Evolutionary conservation across 2,113 vertebrate genomes (phyloP).

Genomic region (Dissostichus mawsoni): DNA sequence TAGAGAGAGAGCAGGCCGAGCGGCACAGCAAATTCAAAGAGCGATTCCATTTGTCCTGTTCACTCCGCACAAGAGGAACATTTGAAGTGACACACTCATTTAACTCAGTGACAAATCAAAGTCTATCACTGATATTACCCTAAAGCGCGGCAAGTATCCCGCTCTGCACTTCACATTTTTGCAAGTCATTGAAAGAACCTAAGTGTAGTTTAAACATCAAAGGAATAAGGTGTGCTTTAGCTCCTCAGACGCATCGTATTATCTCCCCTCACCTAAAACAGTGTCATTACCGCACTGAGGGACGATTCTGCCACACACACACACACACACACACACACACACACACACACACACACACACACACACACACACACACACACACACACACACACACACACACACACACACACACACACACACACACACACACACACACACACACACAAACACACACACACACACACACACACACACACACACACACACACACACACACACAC

Average conservation of each 20-base stretch:
- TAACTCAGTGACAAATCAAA: constrained; percentile 70
- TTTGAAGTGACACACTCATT: constrained; percentile 73
- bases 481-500: constrained; percentile 55
- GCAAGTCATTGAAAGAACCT: constrained; percentile 41
- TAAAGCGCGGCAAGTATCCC: constrained; percentile 33
- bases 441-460: constrained; percentile 27
- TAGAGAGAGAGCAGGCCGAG: constrained; percentile 31
- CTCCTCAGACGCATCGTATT: constrained; percentile 21
- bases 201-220: constrained; percentile 58
- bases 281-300: constrained; percentile 45
- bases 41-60: constrained; percentile 57
- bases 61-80: constrained; percentile 49
- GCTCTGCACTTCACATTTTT: constrained; percentile 30
- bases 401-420: constrained; percentile 45
- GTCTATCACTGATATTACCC: constrained; percentile 46
- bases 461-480: constrained; percentile 18
- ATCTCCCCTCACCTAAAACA: constrained; percentile 44
- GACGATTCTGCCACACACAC: constrained; percentile 30
- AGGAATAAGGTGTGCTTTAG: constrained; percentile 47
- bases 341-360: constrained; percentile 44
- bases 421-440: constrained; percentile 30
- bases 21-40: constrained; percentile 36
- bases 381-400: constrained; percentile 27
- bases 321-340: constrained; percentile 15
- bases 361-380: constrained; percentile 30